Base-by-base conservation (phyloP, 1,140 invertebrate species). In the Neodiprion virginianus region DNA sequence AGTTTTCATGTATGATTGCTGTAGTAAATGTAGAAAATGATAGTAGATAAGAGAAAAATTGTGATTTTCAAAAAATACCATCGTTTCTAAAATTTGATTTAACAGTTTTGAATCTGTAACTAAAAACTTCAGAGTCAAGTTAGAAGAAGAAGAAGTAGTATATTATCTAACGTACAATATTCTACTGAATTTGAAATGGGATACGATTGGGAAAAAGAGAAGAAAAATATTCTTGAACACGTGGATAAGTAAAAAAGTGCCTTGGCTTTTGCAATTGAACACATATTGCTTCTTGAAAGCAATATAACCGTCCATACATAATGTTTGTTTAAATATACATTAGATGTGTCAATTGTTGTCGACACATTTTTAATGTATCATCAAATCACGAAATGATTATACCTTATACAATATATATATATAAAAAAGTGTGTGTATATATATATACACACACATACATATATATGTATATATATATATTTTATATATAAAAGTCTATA, bases 401-500 rank as follows among this genome's bases (percentile, higher is more conserved):
- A 75, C 48, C 17, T 71, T 71, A 21, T 23, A 71, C 74, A 82
- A 80, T 81, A 79, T 40, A 40, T 40, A 40, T 40, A 40, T 40
- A 40, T 40, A 40, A 40, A 3, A 40, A 40, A 40, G 28, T 40
- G 28, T 40, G 28, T 79, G 81, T 81, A 81, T 83, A 77, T 72
- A 47, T 77, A 76, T 50, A 76, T 79, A 80, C 77, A 79, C 73
- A 76, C 79, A 76, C 77, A 75, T 69, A 9, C 70, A 5, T 71
- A 71, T 40, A 71, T 61, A 53, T 53, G n/a, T 53, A 75, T 78
- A 78, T 81, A 79, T 78, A 77, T 81, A 84, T 83, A 84, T 84
- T 85, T 80, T 83, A 85, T 84, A 81, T 83, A 80, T 79, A 86
- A 86, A 40, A 87, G 84, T 88, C 83, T 88, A 87, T 87, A 85